phyloP scores from a whole-genome alignment of 2,888 invertebrate genomes.

The Limnephilus marmoratus region DNA sequence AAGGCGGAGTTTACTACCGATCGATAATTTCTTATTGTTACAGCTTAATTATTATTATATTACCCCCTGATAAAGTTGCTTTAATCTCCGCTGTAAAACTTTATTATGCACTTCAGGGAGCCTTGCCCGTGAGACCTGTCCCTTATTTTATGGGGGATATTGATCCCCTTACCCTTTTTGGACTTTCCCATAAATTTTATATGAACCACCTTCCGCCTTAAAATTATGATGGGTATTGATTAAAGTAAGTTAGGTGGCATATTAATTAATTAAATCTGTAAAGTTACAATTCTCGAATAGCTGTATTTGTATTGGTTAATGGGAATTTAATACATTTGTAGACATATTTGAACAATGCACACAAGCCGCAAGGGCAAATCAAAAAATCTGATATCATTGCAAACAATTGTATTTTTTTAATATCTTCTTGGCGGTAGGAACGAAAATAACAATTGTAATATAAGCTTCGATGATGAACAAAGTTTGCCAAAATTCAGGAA shows the following conservation, averaged over 20 bases:
- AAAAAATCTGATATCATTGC: too few species aligned
- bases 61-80: neutral
- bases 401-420: too few species aligned
- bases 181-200: neutral
- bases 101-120: constrained; percentile 4
- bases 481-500: too few species aligned
- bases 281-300: neutral
- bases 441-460: too few species aligned
- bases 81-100: neutral
- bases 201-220: neutral
- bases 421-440: too few species aligned
- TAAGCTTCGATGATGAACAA: too few species aligned
- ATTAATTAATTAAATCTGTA: neutral
- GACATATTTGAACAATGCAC: too few species aligned
- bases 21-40: neutral
- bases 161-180: neutral
- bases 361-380: too few species aligned
- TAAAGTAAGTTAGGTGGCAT: neutral
- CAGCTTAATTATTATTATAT: neutral
- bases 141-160: neutral
- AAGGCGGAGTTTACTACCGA: neutral
- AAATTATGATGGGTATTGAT: neutral
- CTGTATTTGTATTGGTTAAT: neutral
- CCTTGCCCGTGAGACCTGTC: neutral
- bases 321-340: neutral